Conservation (phyloP, 2,113 vertebrate genomes). For the Myotis brandtii region DNA sequence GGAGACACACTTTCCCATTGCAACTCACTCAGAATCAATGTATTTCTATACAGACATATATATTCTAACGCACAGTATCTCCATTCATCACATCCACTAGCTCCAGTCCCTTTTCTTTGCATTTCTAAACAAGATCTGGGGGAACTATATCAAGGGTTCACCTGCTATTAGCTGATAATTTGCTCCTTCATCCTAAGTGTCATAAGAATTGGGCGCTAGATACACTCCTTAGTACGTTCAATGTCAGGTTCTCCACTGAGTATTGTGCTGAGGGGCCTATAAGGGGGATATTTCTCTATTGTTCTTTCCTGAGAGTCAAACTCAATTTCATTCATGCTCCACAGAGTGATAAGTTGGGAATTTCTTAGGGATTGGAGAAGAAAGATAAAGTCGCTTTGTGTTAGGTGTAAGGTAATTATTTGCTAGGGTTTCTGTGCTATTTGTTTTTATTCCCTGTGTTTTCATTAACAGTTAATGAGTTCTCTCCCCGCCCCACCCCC, state of each 20-base stretch:
- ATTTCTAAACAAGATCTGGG: slow-evolving; percentile 66
- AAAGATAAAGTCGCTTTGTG: slow-evolving; percentile 77
- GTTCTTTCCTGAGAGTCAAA: slow-evolving; percentile 70
- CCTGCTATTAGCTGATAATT: slow-evolving; percentile 67
- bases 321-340: slow-evolving; percentile 75
- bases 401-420: slow-evolving; percentile 84
- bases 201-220: slow-evolving; percentile 49
- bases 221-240: not conserved
- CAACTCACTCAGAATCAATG: slow-evolving; percentile 59
- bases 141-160: slow-evolving; percentile 50
- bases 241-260: slow-evolving; percentile 36
- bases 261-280: slow-evolving; percentile 46
- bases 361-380: slow-evolving; percentile 72
- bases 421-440: slow-evolving; percentile 82
- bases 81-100: slow-evolving; percentile 69
- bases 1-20: slow-evolving; percentile 62
- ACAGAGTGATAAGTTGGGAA: slow-evolving; percentile 67
- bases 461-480: slow-evolving; percentile 88
- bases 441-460: slow-evolving; percentile 87
- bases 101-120: slow-evolving; percentile 25
- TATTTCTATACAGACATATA: slow-evolving; percentile 63
- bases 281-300: slow-evolving; percentile 62
- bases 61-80: slow-evolving; percentile 59
- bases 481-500: slow-evolving; percentile 62
- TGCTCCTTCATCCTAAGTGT: slow-evolving; percentile 27